Base-by-base conservation (phyloP, 2,888 invertebrate genomes). In the Idaea aversata region DNA sequence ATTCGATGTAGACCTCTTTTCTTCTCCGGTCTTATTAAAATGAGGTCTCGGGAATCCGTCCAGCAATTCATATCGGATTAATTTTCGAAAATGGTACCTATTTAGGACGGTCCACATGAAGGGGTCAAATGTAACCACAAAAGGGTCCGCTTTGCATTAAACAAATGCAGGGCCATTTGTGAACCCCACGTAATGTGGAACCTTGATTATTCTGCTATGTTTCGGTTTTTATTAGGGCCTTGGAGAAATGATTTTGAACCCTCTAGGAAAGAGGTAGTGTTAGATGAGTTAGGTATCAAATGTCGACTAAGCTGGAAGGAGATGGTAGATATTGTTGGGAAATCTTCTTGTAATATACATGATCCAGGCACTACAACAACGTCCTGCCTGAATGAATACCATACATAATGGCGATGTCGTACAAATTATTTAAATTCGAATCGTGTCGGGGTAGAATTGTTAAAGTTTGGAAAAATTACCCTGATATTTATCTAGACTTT, bases 81-180 rank as follows among this genome's bases (percentile, higher is more conserved):
- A 47, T 47, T 13, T 7, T 47, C 10, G 47, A 47, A 47, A 10
- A 47, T 47, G 47, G 47, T 47, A 47, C 10, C 6, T 47, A 10
- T 47, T 10, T 47, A 3, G 10, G 47, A 4, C 36, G 36, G 36
- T 5, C 10, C 36, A 25, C 25, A 25, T 10, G 47, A 47, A 65
- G 65, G 63, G 70, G 70, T 69, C 68, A 70, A 70, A 70, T 68
- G 66, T 70, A 72, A 67, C 70, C 67, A 67, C 68, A 67, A 71
- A 72, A 71, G 70, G 73, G 72, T 72, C 47, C 47, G 13, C 47
- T 47, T 47, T 47, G 47, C 47, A 47, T 47, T 7, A 47, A 47
- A 47, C 47, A 47, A 47, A 13, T 47, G 47, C 47, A 13, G 10
- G 10, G 10, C 10, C 10, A 47, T 47, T 47, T 47, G 47, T 7